Evolutionary conservation across 2,113 vertebrate species (phyloP).

Genomic region (Amazona guildingii): DNA sequence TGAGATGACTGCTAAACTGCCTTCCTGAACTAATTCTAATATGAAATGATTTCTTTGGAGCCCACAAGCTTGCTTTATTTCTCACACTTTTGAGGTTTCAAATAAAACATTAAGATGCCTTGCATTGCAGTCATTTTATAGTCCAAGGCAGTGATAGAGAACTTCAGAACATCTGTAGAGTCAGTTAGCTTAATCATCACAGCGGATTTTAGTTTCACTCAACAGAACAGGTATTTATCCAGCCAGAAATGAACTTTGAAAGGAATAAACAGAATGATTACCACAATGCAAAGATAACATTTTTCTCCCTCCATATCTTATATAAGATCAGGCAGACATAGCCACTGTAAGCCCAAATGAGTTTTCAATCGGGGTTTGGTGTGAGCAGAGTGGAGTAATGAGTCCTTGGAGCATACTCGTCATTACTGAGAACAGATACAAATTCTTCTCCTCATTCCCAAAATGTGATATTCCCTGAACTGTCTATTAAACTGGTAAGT

Average conservation of each 20-base stretch:
- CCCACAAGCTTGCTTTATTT: background rate
- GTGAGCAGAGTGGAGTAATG: background rate
- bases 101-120: background rate
- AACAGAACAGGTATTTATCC: background rate
- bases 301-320: background rate
- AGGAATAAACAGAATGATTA: background rate
- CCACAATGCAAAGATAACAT: background rate
- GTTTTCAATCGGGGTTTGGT: background rate
- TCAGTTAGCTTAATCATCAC: background rate
- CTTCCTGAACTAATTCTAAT: background rate
- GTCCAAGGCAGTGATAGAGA: background rate
- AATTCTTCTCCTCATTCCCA: background rate
- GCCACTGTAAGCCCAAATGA: background rate
- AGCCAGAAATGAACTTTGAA: background rate
- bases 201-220: background rate
- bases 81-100: background rate
- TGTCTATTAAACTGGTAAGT: background rate
- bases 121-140: background rate
- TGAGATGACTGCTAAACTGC: background rate
- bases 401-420: background rate
- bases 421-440: background rate
- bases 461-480: background rate
- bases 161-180: background rate
- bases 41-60: background rate
- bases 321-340: background rate